Base-by-base conservation (phyloP, 2,888 invertebrate species). In the Parelbella ahira region DNA sequence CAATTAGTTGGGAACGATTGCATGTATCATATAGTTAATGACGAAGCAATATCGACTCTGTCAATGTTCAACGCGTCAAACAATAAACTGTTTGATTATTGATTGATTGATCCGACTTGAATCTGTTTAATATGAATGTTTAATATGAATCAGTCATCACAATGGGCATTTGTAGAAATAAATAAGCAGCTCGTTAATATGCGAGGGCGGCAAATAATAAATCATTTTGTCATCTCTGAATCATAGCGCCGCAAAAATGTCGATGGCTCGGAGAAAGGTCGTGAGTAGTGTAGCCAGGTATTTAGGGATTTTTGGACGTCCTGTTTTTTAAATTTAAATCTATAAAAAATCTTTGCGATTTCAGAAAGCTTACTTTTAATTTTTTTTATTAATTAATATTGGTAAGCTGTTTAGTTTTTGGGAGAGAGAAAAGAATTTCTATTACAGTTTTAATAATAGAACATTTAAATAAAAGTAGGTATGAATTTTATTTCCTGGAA, bases 91-190 rank as follows among this genome's bases (percentile, higher is more conserved):
- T 41, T 30, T 32, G 32, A 39, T 39, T 39, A 23, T 11, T 39
- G 32, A 27, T 41, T 39, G 39, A 39, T 41, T 32, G 32, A 41
- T 39, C 32, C 18, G 19, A 25, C 18, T 12, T n/a, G n/a, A n/a
- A n/a, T n/a, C n/a, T n/a, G n/a, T n/a, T n/a, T n/a, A n/a, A n/a
- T n/a, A n/a, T n/a, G 15, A 25, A 24, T 33, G 12, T 41, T 39
- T 39, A 39, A 32, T 39, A 32, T 39, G 30, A 39, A 39, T 25
- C 38, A 33, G 39, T 33, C 25, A 41, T 33, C 39, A 33, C 32
- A 19, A 32, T 38, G 10, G 39, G 13, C 39, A 41, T 41, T 32
- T 38, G 28, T 29, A 38, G 23, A 30, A 32, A 30, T 38, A 38
- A 29, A 39, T 24, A 12, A 32, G 11, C 19, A 32, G 19, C 32